A percentile compares a stretch with the other conserved stretches of the same genome.
Evolutionary conservation across 2,888 invertebrate species (phyloP).

Genomic region (Taphrorychus bicolor): DNA sequence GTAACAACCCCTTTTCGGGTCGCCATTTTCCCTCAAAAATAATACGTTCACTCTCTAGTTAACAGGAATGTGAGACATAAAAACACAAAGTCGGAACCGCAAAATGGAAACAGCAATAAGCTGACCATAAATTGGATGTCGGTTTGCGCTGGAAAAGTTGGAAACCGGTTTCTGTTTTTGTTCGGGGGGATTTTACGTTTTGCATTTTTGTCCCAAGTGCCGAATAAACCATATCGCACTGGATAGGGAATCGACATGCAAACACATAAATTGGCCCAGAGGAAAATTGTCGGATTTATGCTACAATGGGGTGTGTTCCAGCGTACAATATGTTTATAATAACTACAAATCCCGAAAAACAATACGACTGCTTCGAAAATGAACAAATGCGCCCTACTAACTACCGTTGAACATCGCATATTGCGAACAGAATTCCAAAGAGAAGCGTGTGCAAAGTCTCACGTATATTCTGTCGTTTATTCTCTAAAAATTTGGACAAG

Average conservation of each 20-base stretch:
- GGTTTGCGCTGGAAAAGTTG: background rate
- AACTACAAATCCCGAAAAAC: too few relatives aligned
- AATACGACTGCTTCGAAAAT: too few relatives aligned
- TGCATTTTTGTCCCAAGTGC: constrained; percentile 4
- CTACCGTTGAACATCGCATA: too few relatives aligned
- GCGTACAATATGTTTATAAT: too few relatives aligned
- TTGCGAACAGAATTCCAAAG: too few relatives aligned
- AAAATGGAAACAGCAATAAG: constrained; percentile 6
- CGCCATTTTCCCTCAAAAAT: background rate
- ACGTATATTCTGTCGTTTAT: too few relatives aligned
- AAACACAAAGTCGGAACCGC: background rate
- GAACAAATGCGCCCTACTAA: too few relatives aligned
- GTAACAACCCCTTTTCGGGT: background rate
- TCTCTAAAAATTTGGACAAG: too few relatives aligned
- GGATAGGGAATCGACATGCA: background rate
- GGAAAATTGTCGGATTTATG: background rate
- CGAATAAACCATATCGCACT: constrained; percentile 6
- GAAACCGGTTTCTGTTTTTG: constrained; percentile 4
- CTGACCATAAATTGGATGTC: constrained; percentile 3
- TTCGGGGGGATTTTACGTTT: background rate
- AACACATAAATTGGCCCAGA: background rate
- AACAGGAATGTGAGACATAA: background rate
- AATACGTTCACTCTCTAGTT: background rate
- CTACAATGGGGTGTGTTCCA: background rate
- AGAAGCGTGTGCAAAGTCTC: too few relatives aligned